phyloP scores from a whole-genome alignment of 2,113 vertebrate genomes.

The Tympanuchus pallidicinctus region DNA sequence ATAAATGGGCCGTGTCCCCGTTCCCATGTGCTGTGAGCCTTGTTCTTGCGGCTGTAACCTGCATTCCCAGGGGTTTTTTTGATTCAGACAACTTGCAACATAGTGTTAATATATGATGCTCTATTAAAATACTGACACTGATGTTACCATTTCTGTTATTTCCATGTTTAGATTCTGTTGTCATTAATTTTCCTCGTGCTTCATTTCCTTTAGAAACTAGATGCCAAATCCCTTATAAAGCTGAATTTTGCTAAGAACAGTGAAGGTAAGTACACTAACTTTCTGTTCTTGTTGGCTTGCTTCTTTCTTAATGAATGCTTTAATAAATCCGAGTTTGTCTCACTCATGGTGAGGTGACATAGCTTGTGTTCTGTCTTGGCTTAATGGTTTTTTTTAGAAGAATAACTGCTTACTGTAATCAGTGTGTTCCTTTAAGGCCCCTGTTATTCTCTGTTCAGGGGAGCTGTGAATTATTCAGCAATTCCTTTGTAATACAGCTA shows the following conservation, averaged over 20 bases:
- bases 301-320: not conserved
- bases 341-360: not conserved
- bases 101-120: slow-evolving; percentile 21
- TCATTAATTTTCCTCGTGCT: slow-evolving; percentile 37
- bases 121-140: not conserved
- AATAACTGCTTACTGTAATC: not conserved
- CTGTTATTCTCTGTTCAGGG: not conserved
- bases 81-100: not conserved
- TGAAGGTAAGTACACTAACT: slow-evolving; percentile 84
- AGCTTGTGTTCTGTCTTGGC: not conserved
- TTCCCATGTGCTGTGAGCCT: not conserved
- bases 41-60: not conserved
- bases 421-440: slow-evolving; percentile 14
- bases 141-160: slow-evolving; percentile 11
- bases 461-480: slow-evolving; percentile 13
- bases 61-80: not conserved
- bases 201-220: slow-evolving; percentile 86
- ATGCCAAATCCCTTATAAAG: slow-evolving; percentile 92
- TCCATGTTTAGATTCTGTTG: not conserved
- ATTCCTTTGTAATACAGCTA: not conserved
- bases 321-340: not conserved
- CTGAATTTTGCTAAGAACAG: slow-evolving; percentile 93
- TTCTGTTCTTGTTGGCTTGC: not conserved
- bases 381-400: not conserved
- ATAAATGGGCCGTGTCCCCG: not conserved